A percentile compares a stretch with the other conserved stretches of the same genome.
Evolutionary conservation across 2,888 invertebrate species (phyloP).

Genomic region (Drosophila differens): DNA sequence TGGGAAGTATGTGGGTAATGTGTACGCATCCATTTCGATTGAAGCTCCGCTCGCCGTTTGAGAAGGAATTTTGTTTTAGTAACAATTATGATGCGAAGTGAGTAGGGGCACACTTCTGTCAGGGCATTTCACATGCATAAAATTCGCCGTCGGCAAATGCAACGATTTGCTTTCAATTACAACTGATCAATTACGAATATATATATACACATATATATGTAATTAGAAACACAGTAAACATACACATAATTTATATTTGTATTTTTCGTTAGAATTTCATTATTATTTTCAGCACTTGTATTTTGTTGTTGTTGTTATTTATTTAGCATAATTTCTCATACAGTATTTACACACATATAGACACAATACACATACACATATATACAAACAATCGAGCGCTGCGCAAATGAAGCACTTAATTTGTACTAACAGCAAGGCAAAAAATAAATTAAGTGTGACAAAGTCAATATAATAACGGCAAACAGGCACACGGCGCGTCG

Average conservation of each 20-base stretch:
- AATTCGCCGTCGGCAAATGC: background rate
- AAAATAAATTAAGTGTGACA: slow-evolving; percentile 53
- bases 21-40: slow-evolving; percentile 66
- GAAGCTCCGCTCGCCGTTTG: background rate
- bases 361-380: background rate
- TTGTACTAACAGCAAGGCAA: slow-evolving; percentile 46
- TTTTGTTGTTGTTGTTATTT: background rate
- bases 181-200: background rate
- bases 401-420: slow-evolving; percentile 41
- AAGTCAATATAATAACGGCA: slow-evolving; percentile 43
- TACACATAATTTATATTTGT: background rate
- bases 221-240: background rate
- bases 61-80: background rate
- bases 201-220: background rate
- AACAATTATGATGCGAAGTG: background rate
- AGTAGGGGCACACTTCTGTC: background rate
- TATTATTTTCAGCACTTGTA: slow-evolving; percentile 13
- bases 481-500: slow-evolving; percentile 47
- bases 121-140: background rate
- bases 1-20: slow-evolving; percentile 69
- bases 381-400: background rate
- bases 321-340: background rate
- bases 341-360: background rate
- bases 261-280: background rate
- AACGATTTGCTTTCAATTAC: background rate